Base-by-base conservation (phyloP, 2,797 vertebrate genomes). In the Xiphophorus birchmanni region DNA sequence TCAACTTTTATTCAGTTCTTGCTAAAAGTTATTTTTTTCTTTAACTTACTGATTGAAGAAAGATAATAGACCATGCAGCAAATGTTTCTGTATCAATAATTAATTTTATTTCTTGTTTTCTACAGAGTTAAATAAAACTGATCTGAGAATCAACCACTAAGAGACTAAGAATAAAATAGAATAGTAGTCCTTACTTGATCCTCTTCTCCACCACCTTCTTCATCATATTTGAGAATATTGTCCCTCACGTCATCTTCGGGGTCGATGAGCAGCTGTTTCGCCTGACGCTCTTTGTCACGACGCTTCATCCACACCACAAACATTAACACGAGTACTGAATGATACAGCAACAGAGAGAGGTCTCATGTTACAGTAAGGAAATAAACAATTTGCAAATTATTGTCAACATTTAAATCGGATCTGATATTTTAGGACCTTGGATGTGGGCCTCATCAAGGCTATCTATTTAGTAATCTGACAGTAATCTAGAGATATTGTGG, bases 171-270 rank as follows among this genome's bases (percentile, higher is more conserved):
- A n/a, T 72, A 45, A 45, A 45, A 72, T n/a, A 15, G 26, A n/a
- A n/a, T 15, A 45, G 23, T 67, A 29, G 26, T 63, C 83, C 87
- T 82, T 90, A 99, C 98, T 97, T 99, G 98, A 93, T 99, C 98
- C 95, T 99, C 98, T 93, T 99, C 98, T 93, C 98, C 98, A 78
- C 98, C 98, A n/a, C 98, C 98, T 95, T 99, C 98, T 92, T 99
- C 98, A 35, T 99, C 98, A 0, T 99, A 99, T 92, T 99, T 99
- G 80, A 99, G 95, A 88, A 99, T 99, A 92, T 99, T 99, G 95
- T 99, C 98, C 87, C 98, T 95, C 73, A 99, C 97, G 69, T 99
- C 98, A 85, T 99, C 98, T 91, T 99, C 98, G 0, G 98, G 98
- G 89, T 99, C 98, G 50, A 99, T 99, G 83, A 99, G 94, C 78